Conservation (phyloP, 2,113 vertebrate genomes). For the Tragelaphus imberbis region DNA sequence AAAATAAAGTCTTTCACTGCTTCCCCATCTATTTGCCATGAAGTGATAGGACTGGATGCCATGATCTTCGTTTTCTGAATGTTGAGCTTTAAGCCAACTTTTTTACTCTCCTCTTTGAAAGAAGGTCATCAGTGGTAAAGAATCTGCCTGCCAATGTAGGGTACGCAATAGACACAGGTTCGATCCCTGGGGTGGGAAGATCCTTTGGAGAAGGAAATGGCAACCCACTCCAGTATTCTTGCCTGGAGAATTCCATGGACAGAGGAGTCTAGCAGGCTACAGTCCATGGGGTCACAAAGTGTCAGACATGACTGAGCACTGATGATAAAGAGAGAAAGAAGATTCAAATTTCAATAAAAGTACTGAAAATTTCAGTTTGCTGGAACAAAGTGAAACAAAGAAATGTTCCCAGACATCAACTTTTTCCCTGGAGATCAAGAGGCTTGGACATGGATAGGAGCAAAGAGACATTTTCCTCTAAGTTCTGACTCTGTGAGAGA, state of each 20-base stretch:
- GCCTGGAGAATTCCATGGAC: neutral
- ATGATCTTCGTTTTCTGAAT: neutral
- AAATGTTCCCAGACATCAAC: constrained; percentile 55
- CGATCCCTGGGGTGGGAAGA: neutral
- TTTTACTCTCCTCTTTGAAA: neutral
- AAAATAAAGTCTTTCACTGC: neutral
- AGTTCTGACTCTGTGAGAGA: constrained; percentile 57
- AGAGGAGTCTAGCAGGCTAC: neutral
- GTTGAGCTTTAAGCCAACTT: neutral
- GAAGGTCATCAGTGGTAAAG: neutral
- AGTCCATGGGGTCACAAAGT: neutral
- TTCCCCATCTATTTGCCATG: neutral
- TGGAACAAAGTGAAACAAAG: constrained; percentile 58
- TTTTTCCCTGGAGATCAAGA: constrained; percentile 46
- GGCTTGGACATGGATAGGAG: constrained; percentile 24
- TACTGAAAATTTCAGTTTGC: constrained; percentile 43
- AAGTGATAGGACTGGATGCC: neutral
- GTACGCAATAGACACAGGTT: neutral
- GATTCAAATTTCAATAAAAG: constrained; percentile 43
- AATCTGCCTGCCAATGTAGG: neutral
- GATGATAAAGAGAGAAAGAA: neutral
- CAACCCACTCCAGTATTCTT: neutral
- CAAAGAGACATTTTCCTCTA: neutral
- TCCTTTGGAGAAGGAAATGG: neutral
- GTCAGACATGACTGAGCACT: neutral